Evolutionary conservation across 2,797 vertebrate species (phyloP), one percentile per base, ranked within the genome.

Genomic region (Babyrousa celebensis): DNA sequence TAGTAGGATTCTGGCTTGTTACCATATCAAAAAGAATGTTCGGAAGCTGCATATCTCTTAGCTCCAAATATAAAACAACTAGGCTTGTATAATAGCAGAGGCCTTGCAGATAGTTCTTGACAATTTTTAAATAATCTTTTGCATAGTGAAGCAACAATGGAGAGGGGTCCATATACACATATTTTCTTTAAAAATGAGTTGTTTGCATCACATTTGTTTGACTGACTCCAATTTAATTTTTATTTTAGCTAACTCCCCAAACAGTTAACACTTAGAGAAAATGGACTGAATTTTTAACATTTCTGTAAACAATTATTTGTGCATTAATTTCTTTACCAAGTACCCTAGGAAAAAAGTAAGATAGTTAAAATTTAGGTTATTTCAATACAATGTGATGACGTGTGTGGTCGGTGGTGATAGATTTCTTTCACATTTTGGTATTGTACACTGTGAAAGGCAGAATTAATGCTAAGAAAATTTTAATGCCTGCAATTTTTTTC

Each of bases 261-360:
- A 85, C n/a, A 72, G 32, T 68, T 88, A 97, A 12, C 12, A 65
- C 43, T 79, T 68, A 92, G 63, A 94, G 32, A 80, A 93, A 93
- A 95, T 4, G 72, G n/a, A 32, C 1, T 48, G 63, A 15, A 58
- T 54, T 88, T 78, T 68, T 82, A 84, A 74, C 12, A 71, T 93
- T 93, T 93, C n/a, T 84, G 12, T 85, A 72, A 84, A 93, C 70
- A 52, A 10, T 75, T 36, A 80, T 80, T 32, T 67, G 8, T 68
- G 58, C 1, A 29, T 93, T 60, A 85, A 14, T 72, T 84, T 97
- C 23, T 89, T 96, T 36, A 67, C 3, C 43, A 54, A 78, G 5
- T 65, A 87, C 12, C 14, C 11, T 11, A 86, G 25, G 58, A 25
- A 60, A 68, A 48, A 68, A 63, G 6, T 70, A 52, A 78, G 20